Evolutionary conservation across 2,113 vertebrate species (phyloP).

Genomic region (Callopanchax toddi): DNA sequence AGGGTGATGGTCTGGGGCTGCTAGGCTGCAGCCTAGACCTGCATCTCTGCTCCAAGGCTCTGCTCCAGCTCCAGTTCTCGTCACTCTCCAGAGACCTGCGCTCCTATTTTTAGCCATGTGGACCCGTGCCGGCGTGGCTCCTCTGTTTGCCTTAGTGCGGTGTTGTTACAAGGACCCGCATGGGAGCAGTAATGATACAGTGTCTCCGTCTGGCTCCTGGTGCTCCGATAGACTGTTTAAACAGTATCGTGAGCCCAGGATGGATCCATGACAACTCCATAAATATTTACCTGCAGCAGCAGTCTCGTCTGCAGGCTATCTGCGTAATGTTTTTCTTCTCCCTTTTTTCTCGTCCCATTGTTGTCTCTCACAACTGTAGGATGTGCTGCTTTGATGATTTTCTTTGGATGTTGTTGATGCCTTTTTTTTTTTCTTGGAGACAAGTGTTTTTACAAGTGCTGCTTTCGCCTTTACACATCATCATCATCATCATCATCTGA

Average conservation of each 20-base stretch:
- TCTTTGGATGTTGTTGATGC: slow-evolving; percentile 36
- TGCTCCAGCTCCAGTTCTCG: slow-evolving; percentile 29
- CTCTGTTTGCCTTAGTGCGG: slow-evolving; percentile 60
- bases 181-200: slow-evolving; percentile 76
- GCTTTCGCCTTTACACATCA: slow-evolving; percentile 25
- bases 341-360: slow-evolving; percentile 41
- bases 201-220: slow-evolving; percentile 68
- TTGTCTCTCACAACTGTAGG: slow-evolving; percentile 49
- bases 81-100: slow-evolving; percentile 32
- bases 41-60: slow-evolving; percentile 28
- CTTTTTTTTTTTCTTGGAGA: slow-evolving; percentile 13
- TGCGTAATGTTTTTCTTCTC: slow-evolving; percentile 63
- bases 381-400: slow-evolving; percentile 57
- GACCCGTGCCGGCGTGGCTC: slow-evolving; percentile 54
- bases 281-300: slow-evolving; percentile 82
- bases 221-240: slow-evolving; percentile 81
- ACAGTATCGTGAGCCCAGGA: slow-evolving; percentile 76
- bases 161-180: slow-evolving; percentile 77
- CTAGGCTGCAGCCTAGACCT: slow-evolving; percentile 21
- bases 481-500: slow-evolving; percentile 13
- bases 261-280: slow-evolving; percentile 83
- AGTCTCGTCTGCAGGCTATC: slow-evolving; percentile 64
- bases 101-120: slow-evolving; percentile 69
- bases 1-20: no score
- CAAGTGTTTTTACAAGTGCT: slow-evolving; percentile 34